Percentiles rank a stretch among this genome's conserved stretches.
These are phyloP conservation scores for Sciurus carolinensis DNA, from an alignment of 2,797 vertebrate genomes.

Conservation along the genomic window DNA sequence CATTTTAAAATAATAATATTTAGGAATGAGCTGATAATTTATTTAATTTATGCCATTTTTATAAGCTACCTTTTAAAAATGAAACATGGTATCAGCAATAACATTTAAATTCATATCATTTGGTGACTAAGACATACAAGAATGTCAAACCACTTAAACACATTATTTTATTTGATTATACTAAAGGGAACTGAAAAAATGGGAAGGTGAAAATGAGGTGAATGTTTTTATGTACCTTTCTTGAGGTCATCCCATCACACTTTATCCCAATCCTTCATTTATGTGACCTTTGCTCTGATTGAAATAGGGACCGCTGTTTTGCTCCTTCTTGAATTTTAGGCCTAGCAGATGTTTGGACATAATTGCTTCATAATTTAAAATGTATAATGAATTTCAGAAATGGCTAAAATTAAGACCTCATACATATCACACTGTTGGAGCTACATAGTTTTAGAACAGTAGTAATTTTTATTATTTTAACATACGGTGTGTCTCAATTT, in stretches of 20 bases:
- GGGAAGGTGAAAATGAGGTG: not conserved
- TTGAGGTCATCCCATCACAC: not conserved
- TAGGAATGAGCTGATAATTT: slow-evolving; percentile 27
- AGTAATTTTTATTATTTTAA: not conserved
- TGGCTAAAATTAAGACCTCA: not conserved
- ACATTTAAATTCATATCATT: slow-evolving; percentile 37
- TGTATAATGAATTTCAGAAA: not conserved
- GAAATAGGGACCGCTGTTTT: not conserved
- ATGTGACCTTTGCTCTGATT: not conserved
- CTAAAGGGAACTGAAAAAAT: not conserved
- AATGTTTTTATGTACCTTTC: slow-evolving; percentile 23
- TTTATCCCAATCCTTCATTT: slow-evolving; percentile 19
- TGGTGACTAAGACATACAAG: slow-evolving; percentile 4
- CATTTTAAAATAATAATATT: slow-evolving; percentile 54
- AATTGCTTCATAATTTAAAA: slow-evolving; percentile 50
- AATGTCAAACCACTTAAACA: slow-evolving; percentile 15
- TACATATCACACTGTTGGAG: not conserved
- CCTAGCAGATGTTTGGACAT: not conserved
- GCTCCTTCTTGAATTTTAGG: not conserved
- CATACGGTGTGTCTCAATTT: not conserved
- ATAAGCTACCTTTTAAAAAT: not conserved
- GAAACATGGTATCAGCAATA: not conserved
- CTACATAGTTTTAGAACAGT: not conserved
- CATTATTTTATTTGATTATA: not conserved
- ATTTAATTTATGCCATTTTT: slow-evolving; percentile 14